Evolutionary conservation across 2,888 invertebrate species (phyloP), one percentile per base, ranked within the genome.

Genomic region (Venustoraphidia nigricollis): DNA sequence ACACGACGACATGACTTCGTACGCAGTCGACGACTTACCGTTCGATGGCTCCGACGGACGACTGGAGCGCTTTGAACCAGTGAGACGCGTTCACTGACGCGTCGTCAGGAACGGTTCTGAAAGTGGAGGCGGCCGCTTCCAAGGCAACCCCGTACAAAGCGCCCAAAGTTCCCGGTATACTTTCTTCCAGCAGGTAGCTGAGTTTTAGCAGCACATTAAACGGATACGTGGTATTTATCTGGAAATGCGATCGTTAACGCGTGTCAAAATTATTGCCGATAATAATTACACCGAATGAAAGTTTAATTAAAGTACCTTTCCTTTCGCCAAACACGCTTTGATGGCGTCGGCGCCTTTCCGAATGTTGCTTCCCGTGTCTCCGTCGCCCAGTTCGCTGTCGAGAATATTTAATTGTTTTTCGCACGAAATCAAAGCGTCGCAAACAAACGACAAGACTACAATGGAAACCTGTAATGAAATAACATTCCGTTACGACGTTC

Each of bases 151-250:
- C 79, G 67, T 88, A 89, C 41, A 90, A 70, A 2, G 82, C 88
- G 1, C 89, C 89, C 0, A 84, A 80, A 0, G 84, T 80, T 1
- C 90, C 88, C 1, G 86, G 87, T 77, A 88, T 83, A 43, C 70
- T 68, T 13, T 72, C 73, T 60, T 86, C 85, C 0, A 81, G 77
- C 8, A 81, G 68, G 53, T 73, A 72, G 0, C 79, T 76, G 41
- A 67, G 47, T 34, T 56, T 54, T 48, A 60, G 58, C 40, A 67
- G 62, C 46, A 65, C 38, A 11, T 45, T 45, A 8, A 36, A 36
- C 2, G 45, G 45, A 13, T 37, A 27, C n/a, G 13, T 27, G 10
- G 34, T 11, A 34, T 43, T 11, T 34, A 43, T 43, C 43, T 43
- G 11, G 13, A 13, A 38, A 38, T 11, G 13, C 5, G 8, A 38